Evolutionary conservation across 2,113 vertebrate genomes (phyloP), one percentile per base, ranked within the genome.

Genomic region (Gnathonemus longibarbis): DNA sequence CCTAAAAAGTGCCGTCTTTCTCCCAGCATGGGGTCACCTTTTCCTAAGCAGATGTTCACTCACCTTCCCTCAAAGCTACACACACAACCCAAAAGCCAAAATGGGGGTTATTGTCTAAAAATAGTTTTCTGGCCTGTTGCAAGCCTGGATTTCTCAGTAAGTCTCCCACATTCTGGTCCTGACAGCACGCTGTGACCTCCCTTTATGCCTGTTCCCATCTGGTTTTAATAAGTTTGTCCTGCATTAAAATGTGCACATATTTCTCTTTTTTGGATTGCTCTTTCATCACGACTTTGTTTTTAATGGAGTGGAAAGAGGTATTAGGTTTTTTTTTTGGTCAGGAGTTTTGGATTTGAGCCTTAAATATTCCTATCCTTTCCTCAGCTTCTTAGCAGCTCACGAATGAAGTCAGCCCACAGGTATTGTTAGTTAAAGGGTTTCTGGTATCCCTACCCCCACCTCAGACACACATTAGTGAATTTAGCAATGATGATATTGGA

Each of bases 181-280:
- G 84, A 86, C 24, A 50, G 84, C 84, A 50, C 7, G 11, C 24
- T 48, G 46, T 86, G 48, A 11, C n/a, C 48, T 48, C 74, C 15
- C 74, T 19, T 80, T 80, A 42, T 80, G 74, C 35, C 74, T 42
- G 31, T 42, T 80, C 74, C 35, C 74, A 80, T 80, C 35, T 80
- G 74, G 15, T 42, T 80, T 80, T 42, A 80, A 42, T 80, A 80
- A 80, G 74, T 80, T 80, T 80, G 74, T 80, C 74, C 74, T 80
- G 74, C 31, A 19, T 80, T 80, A 42, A 39, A 19, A 80, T 39
- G 39, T 80, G 35, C 35, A 42, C 74, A 42, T 19, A 85, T n/a
- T 85, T 85, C 42, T 85, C 17, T 24, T 17, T 42, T 42, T 77
- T 19, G 11, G 35, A 80, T 80, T 42, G 74, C 35, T 19, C 31